phyloP scores from a whole-genome alignment of 1,140 invertebrate species.

The Pteromalus puparum region DNA sequence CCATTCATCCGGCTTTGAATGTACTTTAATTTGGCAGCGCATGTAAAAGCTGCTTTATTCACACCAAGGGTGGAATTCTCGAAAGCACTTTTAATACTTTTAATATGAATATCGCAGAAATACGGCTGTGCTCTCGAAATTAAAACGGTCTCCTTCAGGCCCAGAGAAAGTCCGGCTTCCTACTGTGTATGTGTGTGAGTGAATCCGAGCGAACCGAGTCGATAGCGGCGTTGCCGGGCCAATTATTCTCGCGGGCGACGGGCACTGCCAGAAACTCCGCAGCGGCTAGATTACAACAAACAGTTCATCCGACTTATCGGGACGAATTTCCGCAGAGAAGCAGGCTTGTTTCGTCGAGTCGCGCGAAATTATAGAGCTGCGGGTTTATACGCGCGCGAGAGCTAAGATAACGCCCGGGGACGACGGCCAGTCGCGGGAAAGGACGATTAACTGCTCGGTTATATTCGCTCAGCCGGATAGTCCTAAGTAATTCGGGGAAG shows the following conservation, averaged over 20 bases:
- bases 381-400: conserved; percentile 24
- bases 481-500: conserved; percentile 30
- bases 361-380: conserved; percentile 34
- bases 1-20: no score
- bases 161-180: no score
- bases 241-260: conserved; percentile 17
- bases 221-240: neutral
- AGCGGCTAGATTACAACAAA: conserved; percentile 50
- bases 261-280: conserved; percentile 52
- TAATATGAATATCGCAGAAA: no score
- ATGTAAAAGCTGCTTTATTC: no score
- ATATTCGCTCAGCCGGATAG: conserved; percentile 44
- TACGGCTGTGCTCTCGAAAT: neutral
- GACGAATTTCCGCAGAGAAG: conserved; percentile 47
- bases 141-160: no score
- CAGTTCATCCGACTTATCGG: conserved; percentile 60
- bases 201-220: conserved; percentile 16
- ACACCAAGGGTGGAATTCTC: no score
- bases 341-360: conserved; percentile 40
- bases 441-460: conserved; percentile 57
- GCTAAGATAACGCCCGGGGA: conserved; percentile 44
- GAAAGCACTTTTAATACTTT: no score
- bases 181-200: neutral
- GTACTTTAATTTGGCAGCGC: no score
- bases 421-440: conserved; percentile 7